A percentile compares a stretch with the other conserved stretches of the same genome.
Evolutionary conservation across 2,797 vertebrate species (phyloP).

Genomic region (Dryobates pubescens): DNA sequence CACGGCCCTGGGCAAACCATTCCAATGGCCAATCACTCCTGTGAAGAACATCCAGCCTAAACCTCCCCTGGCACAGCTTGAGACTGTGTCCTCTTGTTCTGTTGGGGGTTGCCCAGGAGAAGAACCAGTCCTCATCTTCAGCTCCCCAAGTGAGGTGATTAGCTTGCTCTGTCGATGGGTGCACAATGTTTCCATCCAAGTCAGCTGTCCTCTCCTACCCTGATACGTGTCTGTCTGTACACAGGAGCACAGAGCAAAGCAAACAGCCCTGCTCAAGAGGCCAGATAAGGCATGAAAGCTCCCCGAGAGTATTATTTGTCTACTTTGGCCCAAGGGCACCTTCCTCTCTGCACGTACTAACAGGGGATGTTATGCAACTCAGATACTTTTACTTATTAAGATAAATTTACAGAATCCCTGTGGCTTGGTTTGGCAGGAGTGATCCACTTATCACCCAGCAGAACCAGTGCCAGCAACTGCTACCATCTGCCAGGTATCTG

Average conservation of each 20-base stretch:
- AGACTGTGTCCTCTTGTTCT: too few species aligned
- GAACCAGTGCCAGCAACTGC: neutral
- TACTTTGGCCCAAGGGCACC: constrained; percentile 41
- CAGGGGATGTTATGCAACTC: neutral
- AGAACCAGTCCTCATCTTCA: neutral
- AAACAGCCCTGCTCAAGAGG: neutral
- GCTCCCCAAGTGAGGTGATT: accelerated
- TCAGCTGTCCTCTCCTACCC: neutral
- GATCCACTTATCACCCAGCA: neutral
- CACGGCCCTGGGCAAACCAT: too few species aligned
- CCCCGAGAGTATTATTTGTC: neutral
- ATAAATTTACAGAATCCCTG: constrained; percentile 3
- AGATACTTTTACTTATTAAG: constrained; percentile 18
- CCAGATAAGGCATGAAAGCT: constrained; percentile 34
- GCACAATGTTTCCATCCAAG: neutral
- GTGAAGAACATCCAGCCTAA: too few species aligned
- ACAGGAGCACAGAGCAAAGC: neutral
- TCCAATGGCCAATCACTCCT: too few species aligned
- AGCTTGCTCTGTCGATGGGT: accelerated
- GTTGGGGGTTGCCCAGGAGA: too few species aligned
- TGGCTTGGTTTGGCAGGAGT: neutral
- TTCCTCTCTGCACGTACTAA: constrained; percentile 48
- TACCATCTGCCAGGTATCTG: neutral
- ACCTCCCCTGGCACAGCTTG: too few species aligned
- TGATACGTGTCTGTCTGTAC: neutral